These are phyloP conservation scores for Fopius arisanus DNA, from an alignment of 1,140 invertebrate species.

Conservation along the genomic window DNA sequence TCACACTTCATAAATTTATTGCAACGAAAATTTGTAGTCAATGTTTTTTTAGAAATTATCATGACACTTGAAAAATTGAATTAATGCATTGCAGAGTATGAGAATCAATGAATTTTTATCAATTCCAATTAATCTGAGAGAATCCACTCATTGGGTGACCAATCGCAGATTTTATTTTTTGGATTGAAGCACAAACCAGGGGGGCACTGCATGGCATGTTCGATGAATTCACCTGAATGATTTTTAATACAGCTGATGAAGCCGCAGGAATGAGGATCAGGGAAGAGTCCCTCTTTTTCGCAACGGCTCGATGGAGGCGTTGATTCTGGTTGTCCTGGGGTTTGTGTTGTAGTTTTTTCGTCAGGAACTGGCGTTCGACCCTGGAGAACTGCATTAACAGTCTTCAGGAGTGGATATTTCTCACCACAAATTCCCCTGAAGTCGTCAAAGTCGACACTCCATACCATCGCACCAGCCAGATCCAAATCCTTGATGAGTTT, in stretches of 20 bases:
- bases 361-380: not conserved
- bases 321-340: not conserved
- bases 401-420: conserved; percentile 68
- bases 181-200: conserved; percentile 8
- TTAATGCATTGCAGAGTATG: too few relatives aligned
- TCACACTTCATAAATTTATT: too few relatives aligned
- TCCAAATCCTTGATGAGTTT: conserved; percentile 64
- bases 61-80: too few relatives aligned
- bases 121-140: not conserved
- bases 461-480: conserved; percentile 75
- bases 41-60: too few relatives aligned
- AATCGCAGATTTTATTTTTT: conserved; percentile 1
- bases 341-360: not conserved
- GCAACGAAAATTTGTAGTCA: too few relatives aligned
- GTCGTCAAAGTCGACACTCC: conserved; percentile 80
- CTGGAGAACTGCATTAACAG: conserved; percentile 63
- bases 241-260: conserved; percentile 15
- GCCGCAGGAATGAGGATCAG: not conserved
- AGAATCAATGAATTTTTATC: too few relatives aligned
- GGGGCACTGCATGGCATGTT: not conserved
- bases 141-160: not conserved
- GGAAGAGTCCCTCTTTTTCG: not conserved
- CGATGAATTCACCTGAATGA: not conserved
- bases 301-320: not conserved
- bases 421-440: conserved; percentile 71